Base-by-base conservation (phyloP, 2,888 invertebrate species). In the Tryphoninae sp. region DNA sequence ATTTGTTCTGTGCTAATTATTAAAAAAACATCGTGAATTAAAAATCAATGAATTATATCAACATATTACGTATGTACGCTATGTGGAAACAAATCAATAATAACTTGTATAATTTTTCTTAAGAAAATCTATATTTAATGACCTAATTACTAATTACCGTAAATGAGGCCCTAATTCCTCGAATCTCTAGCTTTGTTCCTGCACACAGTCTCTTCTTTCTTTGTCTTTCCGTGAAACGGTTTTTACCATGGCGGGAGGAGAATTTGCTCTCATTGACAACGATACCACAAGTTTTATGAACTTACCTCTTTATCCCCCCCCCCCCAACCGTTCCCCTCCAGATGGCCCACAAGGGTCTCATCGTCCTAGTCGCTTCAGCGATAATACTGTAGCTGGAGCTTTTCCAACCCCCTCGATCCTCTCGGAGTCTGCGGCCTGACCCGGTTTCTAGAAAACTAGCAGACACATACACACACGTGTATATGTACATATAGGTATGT, bases 371-470 rank as follows among this genome's bases (percentile, higher is more conserved):
- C 68, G 53, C 49, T 11, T 19, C 64, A 49, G 65, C 49, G 68
- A 53, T 78, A 78, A 55, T 59, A 58, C 33, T 72, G 53, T 59
- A 71, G 23, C 26, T 23, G 2, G 45, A 16, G 11, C 65, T 16
- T 58, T 49, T 55, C 58, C 59, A 33, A 22, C 58, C 33, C 19
- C 53, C 58, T 64, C 49, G 11, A 4, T 16, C 13, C 65, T 33
- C 61, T 33, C 2, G 51, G 40, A n/a, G 53, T 26, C 85, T 86
- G 86, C 84, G 86, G 84, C 84, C 83, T 88, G 88, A 88, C 88
- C 88, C 86, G 85, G 84, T 88, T 88, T 88, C 83, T 74, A 84
- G 76, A 77, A 62, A 16, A 19, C 55, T 62, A 69, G 42, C 42
- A 77, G 51, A 23, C 23, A 62, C 72, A 6, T 7, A 55, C 45